Conservation (phyloP, 2,888 invertebrate species). For the Scaptomyza parva region DNA sequence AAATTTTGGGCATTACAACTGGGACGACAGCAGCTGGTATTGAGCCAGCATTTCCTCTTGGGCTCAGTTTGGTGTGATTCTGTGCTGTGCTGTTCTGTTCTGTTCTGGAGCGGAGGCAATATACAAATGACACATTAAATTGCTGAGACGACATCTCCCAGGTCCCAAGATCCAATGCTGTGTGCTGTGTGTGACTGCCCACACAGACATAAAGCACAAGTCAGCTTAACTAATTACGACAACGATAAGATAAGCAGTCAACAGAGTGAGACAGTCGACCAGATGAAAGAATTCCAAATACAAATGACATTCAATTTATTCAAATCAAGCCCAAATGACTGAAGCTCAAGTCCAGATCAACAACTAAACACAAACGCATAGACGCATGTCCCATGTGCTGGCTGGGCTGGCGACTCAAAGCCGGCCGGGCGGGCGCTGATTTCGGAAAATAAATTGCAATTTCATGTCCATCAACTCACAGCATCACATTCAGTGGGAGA, state of each 20-base stretch:
- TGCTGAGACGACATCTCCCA: slow-evolving; percentile 44
- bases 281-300: slow-evolving; percentile 69
- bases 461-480: slow-evolving; percentile 72
- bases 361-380: slow-evolving; percentile 15
- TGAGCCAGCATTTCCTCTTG: slow-evolving; percentile 50
- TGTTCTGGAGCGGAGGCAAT: slow-evolving; percentile 19
- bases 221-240: slow-evolving; percentile 78
- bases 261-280: slow-evolving; percentile 33
- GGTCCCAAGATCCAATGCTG: slow-evolving; percentile 23
- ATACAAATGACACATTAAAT: slow-evolving; percentile 70
- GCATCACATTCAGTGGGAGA: slow-evolving; percentile 31
- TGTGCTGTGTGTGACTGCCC: slow-evolving; percentile 30
- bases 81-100: slow-evolving; percentile 1
- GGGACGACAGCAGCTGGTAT: slow-evolving; percentile 39
- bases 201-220: slow-evolving; percentile 67
- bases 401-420: slow-evolving; percentile 46
- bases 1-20: slow-evolving; percentile 68
- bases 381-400: slow-evolving; percentile 46
- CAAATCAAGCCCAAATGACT: slow-evolving; percentile 75
- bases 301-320: slow-evolving; percentile 81
- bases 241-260: slow-evolving; percentile 76
- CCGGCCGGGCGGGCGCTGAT: slow-evolving; percentile 66
- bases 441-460: slow-evolving; percentile 78
- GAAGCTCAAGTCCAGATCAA: slow-evolving; percentile 17
- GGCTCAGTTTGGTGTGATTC: slow-evolving; percentile 4